Evolutionary conservation across 2,113 vertebrate species (phyloP).

Genomic region (western clawed frog (Xenopus tropicalis)): UCB_Xtro_10.0 CM004450.2:6548001-6548500

Average conservation of each 20-base stretch:
- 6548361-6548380: constrained; percentile 75
- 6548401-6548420: constrained; percentile 79
- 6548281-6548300: constrained; percentile 54
- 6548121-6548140: constrained; percentile 58
- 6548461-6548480: constrained; percentile 78
- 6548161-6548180: constrained; percentile 28
- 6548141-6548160: constrained; percentile 52
- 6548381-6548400: constrained; percentile 81
- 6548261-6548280: constrained; percentile 63
- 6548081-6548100: constrained; percentile 52
- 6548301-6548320: constrained; percentile 69
- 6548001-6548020: constrained; percentile 59
- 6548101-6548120: constrained; percentile 51
- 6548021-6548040: constrained; percentile 67
- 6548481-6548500: constrained; percentile 48
- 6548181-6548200: constrained; percentile 53
- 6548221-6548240: constrained; percentile 49
- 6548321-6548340: constrained; percentile 82
- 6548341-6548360: constrained; percentile 80
- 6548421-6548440: constrained; percentile 70
- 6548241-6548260: constrained; percentile 54
- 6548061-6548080: constrained; percentile 50
- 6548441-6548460: constrained; percentile 91
- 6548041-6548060: constrained; percentile 50
- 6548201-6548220: constrained; percentile 48